These are phyloP conservation scores for Gastracanthus pulcherrimus DNA, from an alignment of 2,888 invertebrate genomes.

Conservation along the genomic window DNA sequence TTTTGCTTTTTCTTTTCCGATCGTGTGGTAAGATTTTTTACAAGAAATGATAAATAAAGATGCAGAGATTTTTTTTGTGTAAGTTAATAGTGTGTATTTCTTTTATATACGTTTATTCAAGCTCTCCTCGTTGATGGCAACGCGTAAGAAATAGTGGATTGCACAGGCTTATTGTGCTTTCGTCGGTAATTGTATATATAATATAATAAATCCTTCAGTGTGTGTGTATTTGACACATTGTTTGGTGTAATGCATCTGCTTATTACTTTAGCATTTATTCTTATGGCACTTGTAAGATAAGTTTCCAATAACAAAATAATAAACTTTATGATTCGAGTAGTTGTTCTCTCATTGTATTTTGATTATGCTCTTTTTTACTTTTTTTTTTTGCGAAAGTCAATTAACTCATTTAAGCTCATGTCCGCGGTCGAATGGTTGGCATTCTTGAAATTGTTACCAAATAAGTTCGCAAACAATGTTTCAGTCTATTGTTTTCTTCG, in stretches of 20 bases:
- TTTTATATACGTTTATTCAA: neutral
- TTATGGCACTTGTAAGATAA: neutral
- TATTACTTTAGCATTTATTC: too few relatives aligned
- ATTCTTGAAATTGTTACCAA: slow-evolving; percentile 81
- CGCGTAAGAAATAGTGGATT: neutral
- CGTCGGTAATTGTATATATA: too few relatives aligned
- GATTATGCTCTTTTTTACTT: neutral
- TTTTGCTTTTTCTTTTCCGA: too few relatives aligned
- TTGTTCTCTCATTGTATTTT: neutral
- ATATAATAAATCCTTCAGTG: too few relatives aligned
- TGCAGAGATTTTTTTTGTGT: slow-evolving; percentile 10
- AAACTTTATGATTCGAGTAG: neutral
- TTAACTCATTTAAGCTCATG: slow-evolving; percentile 12
- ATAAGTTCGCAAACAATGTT: slow-evolving; percentile 81
- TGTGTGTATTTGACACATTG: too few relatives aligned
- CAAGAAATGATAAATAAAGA: neutral
- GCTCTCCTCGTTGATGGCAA: neutral
- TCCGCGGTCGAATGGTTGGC: slow-evolving; percentile 58
- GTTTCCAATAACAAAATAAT: neutral
- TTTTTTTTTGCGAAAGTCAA: neutral
- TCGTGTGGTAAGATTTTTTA: neutral
- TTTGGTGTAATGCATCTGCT: too few relatives aligned
- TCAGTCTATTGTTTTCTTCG: slow-evolving; percentile 83
- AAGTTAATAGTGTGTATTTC: neutral
- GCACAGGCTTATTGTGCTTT: neutral